A percentile compares a stretch with the other conserved stretches of the same genome.
These are phyloP conservation scores for Muschampia plurimacula DNA, from an alignment of 2,888 invertebrate genomes.

Conservation along the genomic window DNA sequence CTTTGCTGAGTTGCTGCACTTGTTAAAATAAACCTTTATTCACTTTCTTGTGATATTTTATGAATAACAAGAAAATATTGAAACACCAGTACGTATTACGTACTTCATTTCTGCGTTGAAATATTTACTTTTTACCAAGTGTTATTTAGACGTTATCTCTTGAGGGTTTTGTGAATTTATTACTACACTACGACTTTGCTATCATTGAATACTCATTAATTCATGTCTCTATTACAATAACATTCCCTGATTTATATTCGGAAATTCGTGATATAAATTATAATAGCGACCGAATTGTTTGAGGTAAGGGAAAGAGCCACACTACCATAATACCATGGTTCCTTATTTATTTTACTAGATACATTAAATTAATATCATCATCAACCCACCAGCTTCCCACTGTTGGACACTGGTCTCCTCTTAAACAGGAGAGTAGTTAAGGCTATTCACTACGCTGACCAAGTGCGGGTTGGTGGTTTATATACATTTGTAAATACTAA, in stretches of 20 bases:
- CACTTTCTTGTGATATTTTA: neutral
- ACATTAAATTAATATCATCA: no score
- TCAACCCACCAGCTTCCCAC: no score
- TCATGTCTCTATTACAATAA: neutral
- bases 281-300: neutral
- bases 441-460: no score
- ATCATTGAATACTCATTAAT: slow-evolving; percentile 3
- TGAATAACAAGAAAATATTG: neutral
- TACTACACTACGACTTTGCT: neutral
- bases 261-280: neutral
- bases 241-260: neutral
- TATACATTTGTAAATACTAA: no score
- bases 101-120: neutral
- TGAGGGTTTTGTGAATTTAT: slow-evolving; percentile 1
- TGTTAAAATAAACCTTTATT: neutral
- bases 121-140: neutral
- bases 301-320: no score
- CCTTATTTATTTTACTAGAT: no score
- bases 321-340: no score
- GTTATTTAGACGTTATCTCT: neutral
- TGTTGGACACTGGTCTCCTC: no score
- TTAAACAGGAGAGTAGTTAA: no score
- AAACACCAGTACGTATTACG: neutral
- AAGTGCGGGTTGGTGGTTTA: no score
- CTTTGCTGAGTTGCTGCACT: neutral